These are phyloP conservation scores for Lithodes maja DNA, from an alignment of 2,888 invertebrate genomes.

Conservation along the genomic window DNA sequence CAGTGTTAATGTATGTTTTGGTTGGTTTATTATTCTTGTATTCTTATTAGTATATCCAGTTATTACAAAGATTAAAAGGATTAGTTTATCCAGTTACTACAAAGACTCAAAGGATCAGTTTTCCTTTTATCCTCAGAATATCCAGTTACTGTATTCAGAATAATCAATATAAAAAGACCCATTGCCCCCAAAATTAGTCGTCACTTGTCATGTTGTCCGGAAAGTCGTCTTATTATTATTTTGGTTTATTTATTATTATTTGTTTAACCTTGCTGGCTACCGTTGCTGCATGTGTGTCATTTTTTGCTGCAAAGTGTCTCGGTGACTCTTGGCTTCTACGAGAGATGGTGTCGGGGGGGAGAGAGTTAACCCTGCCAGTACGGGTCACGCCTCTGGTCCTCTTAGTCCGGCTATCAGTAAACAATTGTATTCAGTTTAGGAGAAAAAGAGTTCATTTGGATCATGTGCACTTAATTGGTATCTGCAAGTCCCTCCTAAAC, in stretches of 20 bases:
- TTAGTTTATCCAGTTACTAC: too few relatives aligned
- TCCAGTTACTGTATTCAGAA: too few relatives aligned
- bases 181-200: conserved; percentile 38
- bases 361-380: neutral
- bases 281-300: conserved; percentile 67
- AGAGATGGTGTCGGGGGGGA: neutral
- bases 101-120: too few relatives aligned
- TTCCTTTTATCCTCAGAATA: too few relatives aligned
- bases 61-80: too few relatives aligned
- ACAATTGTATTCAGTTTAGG: too few relatives aligned
- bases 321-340: conserved; percentile 35
- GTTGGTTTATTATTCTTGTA: conserved; percentile 69
- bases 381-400: neutral
- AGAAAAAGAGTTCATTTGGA: too few relatives aligned
- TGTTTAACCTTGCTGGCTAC: conserved; percentile 48
- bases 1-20: conserved; percentile 70
- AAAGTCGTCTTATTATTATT: conserved; percentile 41
- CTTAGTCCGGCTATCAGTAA: neutral
- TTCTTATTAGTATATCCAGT: conserved; percentile 38
- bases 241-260: conserved; percentile 19
- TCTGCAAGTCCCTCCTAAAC: too few relatives aligned
- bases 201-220: conserved; percentile 61
- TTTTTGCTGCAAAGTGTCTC: conserved; percentile 63
- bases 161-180: conserved; percentile 27
- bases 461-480: too few relatives aligned